A percentile compares a stretch with the other conserved stretches of the same genome.
Evolutionary conservation across 2,113 vertebrate species (phyloP).

Genomic region (Oreocharis arfaki): DNA sequence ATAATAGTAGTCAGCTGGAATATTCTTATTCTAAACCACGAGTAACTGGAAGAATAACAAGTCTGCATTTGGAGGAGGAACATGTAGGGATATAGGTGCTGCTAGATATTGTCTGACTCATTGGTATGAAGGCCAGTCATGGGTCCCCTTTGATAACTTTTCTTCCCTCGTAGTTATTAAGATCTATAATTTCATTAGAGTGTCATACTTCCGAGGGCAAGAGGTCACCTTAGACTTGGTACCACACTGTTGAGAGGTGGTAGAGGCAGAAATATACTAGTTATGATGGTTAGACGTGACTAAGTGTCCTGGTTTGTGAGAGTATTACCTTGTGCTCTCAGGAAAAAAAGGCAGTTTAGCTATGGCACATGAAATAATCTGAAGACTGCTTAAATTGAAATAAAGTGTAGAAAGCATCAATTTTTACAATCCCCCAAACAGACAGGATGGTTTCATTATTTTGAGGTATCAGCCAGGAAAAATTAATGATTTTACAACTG

Average conservation of each 20-base stretch:
- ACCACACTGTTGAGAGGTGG: neutral
- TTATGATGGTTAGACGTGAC: neutral
- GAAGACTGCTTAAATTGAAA: neutral
- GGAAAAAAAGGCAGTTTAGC: neutral
- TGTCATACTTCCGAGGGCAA: neutral
- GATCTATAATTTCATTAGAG: neutral
- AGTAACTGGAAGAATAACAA: constrained; percentile 20
- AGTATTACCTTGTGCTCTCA: neutral
- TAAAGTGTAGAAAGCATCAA: neutral
- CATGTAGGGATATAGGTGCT: neutral
- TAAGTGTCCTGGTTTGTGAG: neutral
- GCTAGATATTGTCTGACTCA: neutral
- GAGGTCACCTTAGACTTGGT: neutral
- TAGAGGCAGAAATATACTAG: neutral
- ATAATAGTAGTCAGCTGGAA: constrained; percentile 1
- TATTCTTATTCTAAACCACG: neutral
- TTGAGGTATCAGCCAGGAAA: neutral
- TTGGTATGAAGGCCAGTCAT: neutral
- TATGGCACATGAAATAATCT: neutral
- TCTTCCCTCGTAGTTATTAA: neutral
- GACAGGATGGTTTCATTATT: neutral
- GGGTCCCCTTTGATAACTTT: neutral
- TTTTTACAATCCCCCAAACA: neutral
- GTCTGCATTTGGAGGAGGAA: neutral
- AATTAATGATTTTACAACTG: neutral